Evolutionary conservation across 2,797 vertebrate species (phyloP), one percentile per base, ranked within the genome.

Genomic region (Protonibea diacanthus): DNA sequence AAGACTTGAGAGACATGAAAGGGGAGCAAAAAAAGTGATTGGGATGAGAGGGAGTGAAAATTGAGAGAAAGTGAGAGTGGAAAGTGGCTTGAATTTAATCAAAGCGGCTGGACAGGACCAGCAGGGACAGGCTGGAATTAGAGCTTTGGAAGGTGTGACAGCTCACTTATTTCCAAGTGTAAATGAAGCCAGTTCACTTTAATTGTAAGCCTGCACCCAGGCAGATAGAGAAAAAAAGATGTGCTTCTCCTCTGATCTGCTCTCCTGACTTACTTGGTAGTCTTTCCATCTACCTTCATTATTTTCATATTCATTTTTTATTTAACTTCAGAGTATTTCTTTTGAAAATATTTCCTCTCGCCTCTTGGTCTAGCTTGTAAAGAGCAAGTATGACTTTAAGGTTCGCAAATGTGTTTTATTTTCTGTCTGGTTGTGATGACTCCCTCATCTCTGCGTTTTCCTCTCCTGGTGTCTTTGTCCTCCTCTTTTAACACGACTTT

Each of bases 161-260:
- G 91, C 80, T 92, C 80, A 82, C 90, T 93, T 87, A 90, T 89
- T 82, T 90, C 84, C 66, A 65, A 84, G 83, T 82, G 74, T 91
- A 89, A 92, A 93, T 92, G 86, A 89, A 86, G 80, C 80, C 78
- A 71, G 71, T 83, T 82, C 67, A 59, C 84, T 87, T 91, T 90
- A 89, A 89, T 91, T 90, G 87, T 73, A 75, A 86, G 86, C 82
- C 81, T 62, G 68, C 74, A 52, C 42, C 21, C 45, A 25, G 74
- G 63, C 66, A 59, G 59, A 73, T 69, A 57, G 73, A 71, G 59
- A 40, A 42, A 42, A 25, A 62, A 25, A 48, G 61, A 76, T 52
- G 55, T 62, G 59, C 62, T 66, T 57, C 49, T 79, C 64, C 59
- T 84, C 85, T 60, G 68, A 67, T 80, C 79, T 68, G 23, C 51